Percentiles rank a stretch among this genome's conserved stretches.
These are phyloP conservation scores for Axea sp. DNA, from an alignment of 2,888 invertebrate genomes.

Conservation along the genomic window DNA sequence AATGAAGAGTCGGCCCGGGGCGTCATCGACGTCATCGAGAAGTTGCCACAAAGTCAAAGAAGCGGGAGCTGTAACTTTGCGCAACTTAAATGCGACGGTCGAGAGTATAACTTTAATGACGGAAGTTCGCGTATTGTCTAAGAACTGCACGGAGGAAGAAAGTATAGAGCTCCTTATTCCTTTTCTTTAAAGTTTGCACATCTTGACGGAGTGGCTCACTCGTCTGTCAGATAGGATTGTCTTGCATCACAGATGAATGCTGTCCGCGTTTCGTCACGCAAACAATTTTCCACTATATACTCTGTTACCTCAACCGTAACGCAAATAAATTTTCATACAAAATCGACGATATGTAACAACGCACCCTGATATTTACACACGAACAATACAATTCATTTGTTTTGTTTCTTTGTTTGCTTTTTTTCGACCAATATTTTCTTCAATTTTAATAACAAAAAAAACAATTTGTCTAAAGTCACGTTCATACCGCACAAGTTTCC, in stretches of 20 bases:
- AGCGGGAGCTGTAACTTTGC: constrained; percentile 65
- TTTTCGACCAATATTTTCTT: too few relatives aligned
- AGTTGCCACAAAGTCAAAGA: constrained; percentile 53
- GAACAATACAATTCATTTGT: too few relatives aligned
- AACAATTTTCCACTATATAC: constrained; percentile 43
- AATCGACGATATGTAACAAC: constrained; percentile 22
- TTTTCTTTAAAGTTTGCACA: constrained; percentile 72
- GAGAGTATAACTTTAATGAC: constrained; percentile 77
- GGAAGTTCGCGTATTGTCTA: constrained; percentile 77
- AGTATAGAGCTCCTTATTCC: constrained; percentile 69
- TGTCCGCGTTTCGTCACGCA: constrained; percentile 45
- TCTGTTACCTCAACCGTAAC: constrained; percentile 1
- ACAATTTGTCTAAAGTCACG: too few relatives aligned
- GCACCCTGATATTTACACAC: too few relatives aligned
- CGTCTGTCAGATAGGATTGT: constrained; percentile 69
- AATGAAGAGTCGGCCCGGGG: constrained; percentile 9
- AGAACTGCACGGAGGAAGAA: constrained; percentile 73
- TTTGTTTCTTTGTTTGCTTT: too few relatives aligned
- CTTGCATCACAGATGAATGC: constrained; percentile 61
- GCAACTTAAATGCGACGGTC: constrained; percentile 69
- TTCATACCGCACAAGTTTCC: too few relatives aligned
- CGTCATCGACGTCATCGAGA: constrained; percentile 47
- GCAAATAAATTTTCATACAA: constrained; percentile 26
- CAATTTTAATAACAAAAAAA: too few relatives aligned
- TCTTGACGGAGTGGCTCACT: constrained; percentile 65